Conservation (phyloP, 1,140 invertebrate species). For the Holcopasites calliopsidis region DNA sequence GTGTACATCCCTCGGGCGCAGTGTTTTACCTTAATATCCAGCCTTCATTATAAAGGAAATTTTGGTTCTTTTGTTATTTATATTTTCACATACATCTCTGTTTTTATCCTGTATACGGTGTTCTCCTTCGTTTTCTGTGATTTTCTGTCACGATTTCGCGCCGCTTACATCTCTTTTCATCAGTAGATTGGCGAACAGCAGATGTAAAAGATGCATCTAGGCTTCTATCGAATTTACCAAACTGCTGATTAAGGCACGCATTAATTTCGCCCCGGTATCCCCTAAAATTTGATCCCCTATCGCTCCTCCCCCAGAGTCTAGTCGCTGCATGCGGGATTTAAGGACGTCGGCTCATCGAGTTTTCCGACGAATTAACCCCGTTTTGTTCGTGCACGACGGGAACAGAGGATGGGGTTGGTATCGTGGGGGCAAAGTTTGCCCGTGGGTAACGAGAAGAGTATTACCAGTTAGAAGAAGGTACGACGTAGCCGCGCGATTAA, state of each 20-base stretch:
- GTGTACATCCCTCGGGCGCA: slow-evolving; percentile 4
- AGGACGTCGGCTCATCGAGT: slow-evolving; percentile 32
- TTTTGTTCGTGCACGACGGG: slow-evolving; percentile 7
- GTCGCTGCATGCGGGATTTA: slow-evolving; percentile 21
- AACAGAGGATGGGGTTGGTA: background rate
- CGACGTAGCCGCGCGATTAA: slow-evolving; percentile 9
- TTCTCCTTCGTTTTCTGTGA: too few relatives aligned
- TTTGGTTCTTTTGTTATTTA: too few relatives aligned
- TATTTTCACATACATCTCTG: too few relatives aligned
- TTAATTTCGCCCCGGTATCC: slow-evolving; percentile 32
- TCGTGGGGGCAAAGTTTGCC: background rate
- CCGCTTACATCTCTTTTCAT: too few relatives aligned
- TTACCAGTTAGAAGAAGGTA: background rate
- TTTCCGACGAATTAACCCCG: slow-evolving; percentile 38
- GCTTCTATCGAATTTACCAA: background rate
- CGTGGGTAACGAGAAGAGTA: background rate
- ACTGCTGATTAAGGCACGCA: slow-evolving; percentile 5
- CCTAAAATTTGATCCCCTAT: slow-evolving; percentile 18
- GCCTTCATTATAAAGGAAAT: too few relatives aligned
- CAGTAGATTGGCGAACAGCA: too few relatives aligned
- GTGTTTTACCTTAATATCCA: background rate
- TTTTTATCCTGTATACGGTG: too few relatives aligned
- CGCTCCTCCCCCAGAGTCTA: slow-evolving; percentile 9
- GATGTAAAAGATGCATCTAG: too few relatives aligned
- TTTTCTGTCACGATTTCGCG: too few relatives aligned